Percentiles rank a stretch among this genome's conserved stretches.
phyloP scores from a whole-genome alignment of 1,140 invertebrate genomes.

The Battus philenor region DNA sequence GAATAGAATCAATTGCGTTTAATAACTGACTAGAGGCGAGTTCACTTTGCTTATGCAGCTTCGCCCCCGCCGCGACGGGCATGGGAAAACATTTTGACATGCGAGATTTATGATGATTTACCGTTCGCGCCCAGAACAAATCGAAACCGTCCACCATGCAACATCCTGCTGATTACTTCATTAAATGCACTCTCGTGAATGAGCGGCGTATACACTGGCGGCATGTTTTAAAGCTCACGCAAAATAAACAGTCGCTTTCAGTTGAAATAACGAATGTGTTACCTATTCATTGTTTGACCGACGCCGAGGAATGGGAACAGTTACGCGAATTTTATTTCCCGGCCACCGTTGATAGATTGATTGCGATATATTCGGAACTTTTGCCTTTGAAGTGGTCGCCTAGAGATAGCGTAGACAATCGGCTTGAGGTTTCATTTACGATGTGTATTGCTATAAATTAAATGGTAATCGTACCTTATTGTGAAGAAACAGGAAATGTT shows the following conservation, averaged over 20 bases:
- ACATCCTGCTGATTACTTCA: slow-evolving; percentile 16
- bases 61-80: slow-evolving; percentile 25
- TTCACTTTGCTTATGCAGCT: slow-evolving; percentile 19
- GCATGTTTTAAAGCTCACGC: too few species aligned
- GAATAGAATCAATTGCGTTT: slow-evolving; percentile 25
- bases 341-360: slow-evolving; percentile 15
- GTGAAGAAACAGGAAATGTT: too few species aligned
- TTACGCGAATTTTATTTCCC: slow-evolving; percentile 21
- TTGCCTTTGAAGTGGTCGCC: slow-evolving; percentile 5
- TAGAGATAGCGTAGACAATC: slow-evolving; percentile 3
- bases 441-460: too few species aligned
- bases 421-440: slow-evolving; percentile 9
- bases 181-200: background rate
- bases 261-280: slow-evolving; percentile 36
- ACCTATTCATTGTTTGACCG: slow-evolving; percentile 33
- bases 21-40: slow-evolving; percentile 27
- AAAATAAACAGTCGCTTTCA: slow-evolving; percentile 17
- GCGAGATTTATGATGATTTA: slow-evolving; percentile 43
- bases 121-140: slow-evolving; percentile 26
- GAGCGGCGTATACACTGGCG: slow-evolving; percentile 17
- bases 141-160: background rate
- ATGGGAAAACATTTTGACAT: slow-evolving; percentile 42
- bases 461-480: too few species aligned
- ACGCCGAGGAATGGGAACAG: slow-evolving; percentile 18
- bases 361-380: slow-evolving; percentile 6